Conservation (phyloP, 1,140 invertebrate species). For the Cyrtorhinus lividipennis region DNA sequence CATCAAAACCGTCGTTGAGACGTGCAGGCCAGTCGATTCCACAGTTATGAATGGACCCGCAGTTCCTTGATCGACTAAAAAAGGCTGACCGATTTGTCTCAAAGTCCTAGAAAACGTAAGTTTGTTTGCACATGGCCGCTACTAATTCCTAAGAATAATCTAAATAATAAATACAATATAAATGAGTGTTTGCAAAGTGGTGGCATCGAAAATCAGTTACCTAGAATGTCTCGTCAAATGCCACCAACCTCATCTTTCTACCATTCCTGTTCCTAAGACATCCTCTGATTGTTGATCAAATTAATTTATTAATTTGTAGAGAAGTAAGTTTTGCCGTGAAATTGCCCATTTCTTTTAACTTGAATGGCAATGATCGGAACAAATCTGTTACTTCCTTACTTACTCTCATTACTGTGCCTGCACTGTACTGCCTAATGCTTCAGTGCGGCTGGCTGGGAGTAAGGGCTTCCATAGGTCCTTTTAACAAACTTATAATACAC, state of each 20-base stretch:
- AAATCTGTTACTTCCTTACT: too few species aligned
- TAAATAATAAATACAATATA: not conserved
- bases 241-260: too few species aligned
- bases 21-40: slow-evolving; percentile 47
- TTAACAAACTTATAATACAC: not conserved
- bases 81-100: slow-evolving; percentile 87
- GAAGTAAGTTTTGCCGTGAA: not conserved
- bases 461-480: too few species aligned
- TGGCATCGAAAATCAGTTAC: not conserved
- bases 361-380: too few species aligned
- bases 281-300: not conserved
- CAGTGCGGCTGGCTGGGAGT: too few species aligned
- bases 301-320: slow-evolving; percentile 22
- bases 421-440: not conserved
- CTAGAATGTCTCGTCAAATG: too few species aligned
- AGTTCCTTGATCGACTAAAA: slow-evolving; percentile 63
- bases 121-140: slow-evolving; percentile 22
- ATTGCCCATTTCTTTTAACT: not conserved
- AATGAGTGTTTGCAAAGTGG: not conserved
- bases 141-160: not conserved
- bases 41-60: slow-evolving; percentile 47
- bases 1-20: slow-evolving; percentile 72
- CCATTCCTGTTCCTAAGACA: not conserved
- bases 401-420: not conserved
- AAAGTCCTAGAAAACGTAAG: slow-evolving; percentile 91